Percentiles rank a stretch among this genome's conserved stretches.
Evolutionary conservation across 1,140 invertebrate genomes (phyloP).

Genomic region (Arion vulgaris): DNA sequence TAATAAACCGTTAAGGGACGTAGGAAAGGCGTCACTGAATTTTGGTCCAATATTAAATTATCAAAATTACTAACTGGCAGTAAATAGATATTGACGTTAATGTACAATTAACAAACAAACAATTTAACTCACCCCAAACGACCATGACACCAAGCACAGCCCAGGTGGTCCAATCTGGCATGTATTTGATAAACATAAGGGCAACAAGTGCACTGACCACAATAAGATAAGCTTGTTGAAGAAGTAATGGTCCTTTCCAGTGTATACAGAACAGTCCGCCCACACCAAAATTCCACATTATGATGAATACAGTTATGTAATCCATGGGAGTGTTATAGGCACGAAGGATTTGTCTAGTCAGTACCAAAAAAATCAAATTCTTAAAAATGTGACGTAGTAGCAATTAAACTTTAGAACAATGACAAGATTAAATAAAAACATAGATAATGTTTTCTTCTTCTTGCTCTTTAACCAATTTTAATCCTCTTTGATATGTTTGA

Average conservation of each 20-base stretch:
- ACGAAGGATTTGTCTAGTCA: constrained; percentile 86
- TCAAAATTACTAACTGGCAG: no score
- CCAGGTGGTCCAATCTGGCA: constrained; percentile 99
- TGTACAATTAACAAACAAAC: no score
- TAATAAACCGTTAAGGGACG: no score
- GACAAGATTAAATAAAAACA: no score
- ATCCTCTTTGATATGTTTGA: no score
- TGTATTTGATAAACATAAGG: constrained; percentile 98
- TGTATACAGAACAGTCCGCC: constrained; percentile 98
- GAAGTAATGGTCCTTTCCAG: constrained; percentile 94
- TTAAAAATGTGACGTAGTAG: no score
- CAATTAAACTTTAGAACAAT: no score
- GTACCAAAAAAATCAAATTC: background rate
- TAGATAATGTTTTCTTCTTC: no score
- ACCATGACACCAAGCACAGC: constrained; percentile 96
- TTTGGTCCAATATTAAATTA: no score
- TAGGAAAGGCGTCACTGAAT: no score
- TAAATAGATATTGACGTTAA: no score
- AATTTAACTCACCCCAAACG: constrained; percentile 87
- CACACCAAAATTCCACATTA: constrained; percentile 99
- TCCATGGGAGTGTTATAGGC: constrained; percentile 98
- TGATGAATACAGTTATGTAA: constrained; percentile 87
- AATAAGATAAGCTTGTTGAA: constrained; percentile 98
- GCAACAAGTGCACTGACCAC: constrained; percentile 98
- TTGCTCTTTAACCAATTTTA: no score